Evolutionary conservation across 2,888 invertebrate species (phyloP).

Genomic region (Hoplodrina blanda): DNA sequence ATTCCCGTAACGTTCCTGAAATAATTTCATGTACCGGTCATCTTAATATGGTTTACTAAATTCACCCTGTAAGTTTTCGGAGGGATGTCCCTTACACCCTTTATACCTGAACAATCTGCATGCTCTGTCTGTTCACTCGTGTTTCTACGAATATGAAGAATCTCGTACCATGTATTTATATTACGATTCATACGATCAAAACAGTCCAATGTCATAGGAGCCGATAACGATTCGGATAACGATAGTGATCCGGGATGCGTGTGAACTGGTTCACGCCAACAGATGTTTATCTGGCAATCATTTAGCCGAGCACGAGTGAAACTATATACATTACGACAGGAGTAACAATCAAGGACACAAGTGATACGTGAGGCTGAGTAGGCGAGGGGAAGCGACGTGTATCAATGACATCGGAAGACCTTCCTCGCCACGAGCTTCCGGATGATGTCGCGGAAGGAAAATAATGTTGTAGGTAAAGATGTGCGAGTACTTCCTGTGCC

Average conservation of each 20-base stretch:
- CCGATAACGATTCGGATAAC: constrained; percentile 18
- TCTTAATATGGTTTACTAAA: too few species aligned
- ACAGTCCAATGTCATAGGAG: constrained; percentile 11
- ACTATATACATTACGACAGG: constrained; percentile 2
- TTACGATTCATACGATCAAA: constrained; percentile 1
- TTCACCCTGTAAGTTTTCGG: too few species aligned
- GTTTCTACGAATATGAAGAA: too few species aligned
- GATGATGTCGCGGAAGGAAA: constrained; percentile 27
- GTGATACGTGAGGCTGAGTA: background rate
- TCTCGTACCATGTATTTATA: background rate
- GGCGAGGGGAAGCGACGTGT: background rate
- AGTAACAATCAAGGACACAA: background rate
- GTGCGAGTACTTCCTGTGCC: background rate
- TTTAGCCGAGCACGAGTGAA: background rate
- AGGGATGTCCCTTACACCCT: too few species aligned
- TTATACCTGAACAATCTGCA: too few species aligned
- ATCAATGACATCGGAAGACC: constrained; percentile 23
- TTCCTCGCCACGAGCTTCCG: constrained; percentile 25
- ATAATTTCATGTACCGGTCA: too few species aligned
- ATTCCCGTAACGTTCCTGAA: too few species aligned
- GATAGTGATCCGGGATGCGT: constrained; percentile 10
- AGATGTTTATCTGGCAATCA: constrained; percentile 10
- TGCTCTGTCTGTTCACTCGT: too few species aligned
- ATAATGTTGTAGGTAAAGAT: background rate
- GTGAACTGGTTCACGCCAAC: constrained; percentile 15